These are phyloP conservation scores for Arge pagana DNA, from an alignment of 2,888 invertebrate species.

Conservation along the genomic window DNA sequence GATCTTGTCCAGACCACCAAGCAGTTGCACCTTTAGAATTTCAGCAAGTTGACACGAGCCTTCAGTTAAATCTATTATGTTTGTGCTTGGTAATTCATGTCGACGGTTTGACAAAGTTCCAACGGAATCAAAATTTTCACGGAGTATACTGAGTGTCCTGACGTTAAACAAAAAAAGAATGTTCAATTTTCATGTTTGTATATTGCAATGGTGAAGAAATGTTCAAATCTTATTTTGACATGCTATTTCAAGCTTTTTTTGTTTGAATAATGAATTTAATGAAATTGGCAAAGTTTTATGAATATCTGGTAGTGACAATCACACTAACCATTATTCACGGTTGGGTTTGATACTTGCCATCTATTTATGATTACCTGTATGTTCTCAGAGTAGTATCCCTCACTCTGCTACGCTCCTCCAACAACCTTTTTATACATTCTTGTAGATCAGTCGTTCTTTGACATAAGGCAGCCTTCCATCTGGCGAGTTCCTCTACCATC, in stretches of 20 bases:
- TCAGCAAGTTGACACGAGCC: slow-evolving; percentile 68
- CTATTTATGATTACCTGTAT: slow-evolving; percentile 68
- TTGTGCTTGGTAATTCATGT: slow-evolving; percentile 61
- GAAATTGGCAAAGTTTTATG: slow-evolving; percentile 27
- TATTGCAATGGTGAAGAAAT: background rate
- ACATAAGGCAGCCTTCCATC: slow-evolving; percentile 80
- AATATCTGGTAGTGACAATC: slow-evolving; percentile 37
- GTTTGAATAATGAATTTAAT: slow-evolving; percentile 52
- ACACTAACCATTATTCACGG: slow-evolving; percentile 60
- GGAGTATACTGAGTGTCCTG: slow-evolving; percentile 59
- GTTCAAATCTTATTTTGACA: too few relatives aligned
- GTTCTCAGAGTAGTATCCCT: slow-evolving; percentile 68
- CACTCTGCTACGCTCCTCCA: slow-evolving; percentile 72
- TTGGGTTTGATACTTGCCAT: slow-evolving; percentile 61
- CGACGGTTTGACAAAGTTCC: slow-evolving; percentile 58
- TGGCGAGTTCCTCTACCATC: slow-evolving; percentile 90
- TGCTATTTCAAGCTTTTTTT: slow-evolving; percentile 45
- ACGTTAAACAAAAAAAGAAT: too few relatives aligned
- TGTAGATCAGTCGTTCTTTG: slow-evolving; percentile 73
- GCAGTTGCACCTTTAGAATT: slow-evolving; percentile 61
- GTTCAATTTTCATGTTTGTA: too few relatives aligned
- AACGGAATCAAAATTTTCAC: slow-evolving; percentile 63
- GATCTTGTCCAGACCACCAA: slow-evolving; percentile 52
- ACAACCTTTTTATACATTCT: slow-evolving; percentile 69
- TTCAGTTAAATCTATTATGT: slow-evolving; percentile 68